Conservation (phyloP, 2,113 vertebrate species). For the Protobothrops flavoviridis region DNA sequence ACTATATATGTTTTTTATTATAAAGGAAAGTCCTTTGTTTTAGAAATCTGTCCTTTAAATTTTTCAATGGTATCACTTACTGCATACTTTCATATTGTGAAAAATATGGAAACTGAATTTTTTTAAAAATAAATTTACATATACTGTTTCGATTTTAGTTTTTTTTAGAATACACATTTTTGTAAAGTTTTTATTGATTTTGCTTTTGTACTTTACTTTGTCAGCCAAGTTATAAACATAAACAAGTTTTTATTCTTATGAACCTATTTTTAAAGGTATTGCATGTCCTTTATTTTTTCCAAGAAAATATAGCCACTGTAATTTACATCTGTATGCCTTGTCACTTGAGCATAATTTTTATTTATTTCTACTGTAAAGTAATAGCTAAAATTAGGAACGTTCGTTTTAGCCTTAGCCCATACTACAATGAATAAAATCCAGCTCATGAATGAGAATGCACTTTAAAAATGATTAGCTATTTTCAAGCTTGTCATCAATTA, state of each 20-base stretch:
- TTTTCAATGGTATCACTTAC: not conserved
- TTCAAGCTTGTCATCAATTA: not conserved
- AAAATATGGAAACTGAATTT: not conserved
- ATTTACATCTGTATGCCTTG: not conserved
- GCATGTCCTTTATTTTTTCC: not conserved
- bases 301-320: not conserved
- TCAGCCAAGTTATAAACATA: not conserved
- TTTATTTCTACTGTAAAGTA: not conserved
- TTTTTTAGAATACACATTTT: not conserved
- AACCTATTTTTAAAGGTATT: not conserved
- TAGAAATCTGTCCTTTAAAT: not conserved
- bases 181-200: not conserved
- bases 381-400: not conserved
- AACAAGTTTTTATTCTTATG: not conserved
- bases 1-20: not conserved
- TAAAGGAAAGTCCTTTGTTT: not conserved
- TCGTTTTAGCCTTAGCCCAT: not conserved
- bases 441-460: not conserved
- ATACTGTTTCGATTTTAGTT: not conserved
- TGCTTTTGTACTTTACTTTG: not conserved
- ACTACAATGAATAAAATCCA: not conserved
- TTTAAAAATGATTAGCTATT: not conserved
- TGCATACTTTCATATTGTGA: not conserved
- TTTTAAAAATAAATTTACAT: not conserved
- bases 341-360: not conserved